A percentile compares a stretch with the other conserved stretches of the same genome.
These are phyloP conservation scores for Cossypha caffra DNA, from an alignment of 2,797 vertebrate genomes.

Conservation along the genomic window DNA sequence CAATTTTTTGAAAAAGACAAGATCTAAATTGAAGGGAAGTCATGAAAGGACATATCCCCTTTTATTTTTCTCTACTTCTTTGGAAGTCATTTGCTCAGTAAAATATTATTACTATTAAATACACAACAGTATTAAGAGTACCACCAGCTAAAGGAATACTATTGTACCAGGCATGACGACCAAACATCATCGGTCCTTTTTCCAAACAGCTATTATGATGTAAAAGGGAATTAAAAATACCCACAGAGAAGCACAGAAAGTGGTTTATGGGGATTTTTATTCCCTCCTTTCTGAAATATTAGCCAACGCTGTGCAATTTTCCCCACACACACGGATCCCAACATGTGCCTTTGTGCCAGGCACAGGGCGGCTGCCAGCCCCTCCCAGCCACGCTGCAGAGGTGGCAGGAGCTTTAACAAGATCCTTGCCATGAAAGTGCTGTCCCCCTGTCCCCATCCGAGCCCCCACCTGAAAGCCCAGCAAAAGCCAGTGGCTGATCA, in stretches of 20 bases:
- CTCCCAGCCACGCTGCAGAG: fast-evolving
- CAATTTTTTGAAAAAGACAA: slow-evolving; percentile 12
- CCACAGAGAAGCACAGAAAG: neutral
- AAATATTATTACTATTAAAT: slow-evolving; percentile 1
- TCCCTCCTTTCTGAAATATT: neutral
- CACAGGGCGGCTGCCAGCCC: fast-evolving
- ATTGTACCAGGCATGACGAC: neutral
- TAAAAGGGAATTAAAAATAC: neutral
- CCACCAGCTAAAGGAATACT: neutral
- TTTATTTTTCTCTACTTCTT: neutral
- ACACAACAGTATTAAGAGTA: neutral
- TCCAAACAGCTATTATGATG: neutral
- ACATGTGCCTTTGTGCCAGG: fast-evolving
- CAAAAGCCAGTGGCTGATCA: fast-evolving
- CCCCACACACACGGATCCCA: neutral
- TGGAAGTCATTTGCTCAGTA: neutral
- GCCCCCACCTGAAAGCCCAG: neutral
- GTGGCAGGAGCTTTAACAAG: neutral
- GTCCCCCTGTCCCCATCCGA: neutral
- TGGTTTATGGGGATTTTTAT: neutral
- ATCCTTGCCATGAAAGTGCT: neutral
- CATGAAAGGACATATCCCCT: neutral
- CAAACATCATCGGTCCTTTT: neutral
- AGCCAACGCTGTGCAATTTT: fast-evolving
- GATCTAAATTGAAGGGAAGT: slow-evolving; percentile 2